These are phyloP conservation scores for Forbesichthys papilliferus DNA, from an alignment of 2,113 vertebrate species.

Conservation along the genomic window DNA sequence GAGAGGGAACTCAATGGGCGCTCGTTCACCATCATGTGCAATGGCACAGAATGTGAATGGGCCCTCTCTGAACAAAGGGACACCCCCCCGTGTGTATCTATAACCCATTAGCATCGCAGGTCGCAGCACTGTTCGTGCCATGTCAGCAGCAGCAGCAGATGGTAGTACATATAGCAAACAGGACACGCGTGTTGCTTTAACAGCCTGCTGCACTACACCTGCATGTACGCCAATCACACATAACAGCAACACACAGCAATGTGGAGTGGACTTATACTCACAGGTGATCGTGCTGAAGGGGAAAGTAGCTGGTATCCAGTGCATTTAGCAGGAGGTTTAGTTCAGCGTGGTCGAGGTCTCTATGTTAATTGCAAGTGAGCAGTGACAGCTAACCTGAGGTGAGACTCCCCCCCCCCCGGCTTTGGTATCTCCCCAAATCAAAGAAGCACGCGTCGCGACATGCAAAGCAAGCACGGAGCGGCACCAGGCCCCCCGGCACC, in stretches of 20 bases:
- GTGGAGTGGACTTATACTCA: slow-evolving; percentile 84
- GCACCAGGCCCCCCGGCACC: slow-evolving; percentile 41
- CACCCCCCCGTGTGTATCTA: neutral
- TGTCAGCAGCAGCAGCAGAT: slow-evolving; percentile 46
- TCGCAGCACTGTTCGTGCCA: slow-evolving; percentile 47
- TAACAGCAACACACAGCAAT: slow-evolving; percentile 44
- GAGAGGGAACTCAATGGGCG: slow-evolving; percentile 40
- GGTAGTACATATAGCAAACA: slow-evolving; percentile 21
- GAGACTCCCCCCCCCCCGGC: slow-evolving; percentile 66
- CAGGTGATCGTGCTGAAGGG: slow-evolving; percentile 75
- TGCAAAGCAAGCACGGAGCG: slow-evolving; percentile 15
- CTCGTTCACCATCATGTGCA: neutral
- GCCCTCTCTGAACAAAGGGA: neutral
- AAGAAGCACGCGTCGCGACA: slow-evolving; percentile 76
- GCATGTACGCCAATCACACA: slow-evolving; percentile 4
- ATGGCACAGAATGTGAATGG: neutral
- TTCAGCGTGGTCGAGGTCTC: slow-evolving; percentile 56
- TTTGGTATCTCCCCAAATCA: slow-evolving; percentile 74
- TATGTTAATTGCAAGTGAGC: slow-evolving; percentile 78
- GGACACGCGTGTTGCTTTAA: neutral
- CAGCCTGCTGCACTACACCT: slow-evolving; percentile 15
- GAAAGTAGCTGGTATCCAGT: slow-evolving; percentile 57
- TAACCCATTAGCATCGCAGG: slow-evolving; percentile 3
- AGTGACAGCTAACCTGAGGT: slow-evolving; percentile 96
- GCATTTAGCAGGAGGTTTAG: slow-evolving; percentile 65